Base-by-base conservation (phyloP, 2,113 vertebrate genomes). In the Hippocampus comes region DNA sequence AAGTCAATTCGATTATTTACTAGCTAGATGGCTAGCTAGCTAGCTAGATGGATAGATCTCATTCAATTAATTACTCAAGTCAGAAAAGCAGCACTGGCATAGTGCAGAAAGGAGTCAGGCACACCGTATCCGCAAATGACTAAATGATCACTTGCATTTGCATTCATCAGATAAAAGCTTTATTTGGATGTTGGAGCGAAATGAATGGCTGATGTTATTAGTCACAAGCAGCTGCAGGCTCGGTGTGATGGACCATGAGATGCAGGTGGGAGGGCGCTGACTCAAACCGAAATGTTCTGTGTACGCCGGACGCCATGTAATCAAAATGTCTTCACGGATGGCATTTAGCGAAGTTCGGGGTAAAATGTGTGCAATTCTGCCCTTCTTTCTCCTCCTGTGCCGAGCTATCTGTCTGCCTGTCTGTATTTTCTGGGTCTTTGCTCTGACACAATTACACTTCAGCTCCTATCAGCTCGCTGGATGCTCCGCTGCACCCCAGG, bases 401-500 rank as follows among this genome's bases (percentile, higher is more conserved):
- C 76, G 81, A 68, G 84, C 74, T 86, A 38, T 85, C 84, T 82
- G 63, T 82, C 78, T 83, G 71, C 75, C 82, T 79, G 68, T 84
- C 76, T 83, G 72, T 75, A 49, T 85, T 88, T 85, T 86, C 83
- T 86, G 83, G 83, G 59, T 89, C 80, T 84, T 73, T 87, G 87
- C 85, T 84, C 82, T 86, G 86, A 87, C 81, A 86, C 87, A 86
- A 85, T 87, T 85, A 85, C 81, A 86, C 78, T 88, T 89, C 86
- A 87, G 79, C 79, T 86, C 74, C 74, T 78, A 89, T 87, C 88
- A 86, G 77, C 81, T 86, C 74, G 64, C 68, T 65, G 77, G 83
- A 85, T 82, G 87, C 83, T 87, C 72, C 83, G 77, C 75, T 87
- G 82, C 85, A 84, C 76, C 67, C 63, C 78, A 76, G 87, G 87